Evolutionary conservation across 2,113 vertebrate genomes (phyloP).

Genomic region (Actinemys pallida): DNA sequence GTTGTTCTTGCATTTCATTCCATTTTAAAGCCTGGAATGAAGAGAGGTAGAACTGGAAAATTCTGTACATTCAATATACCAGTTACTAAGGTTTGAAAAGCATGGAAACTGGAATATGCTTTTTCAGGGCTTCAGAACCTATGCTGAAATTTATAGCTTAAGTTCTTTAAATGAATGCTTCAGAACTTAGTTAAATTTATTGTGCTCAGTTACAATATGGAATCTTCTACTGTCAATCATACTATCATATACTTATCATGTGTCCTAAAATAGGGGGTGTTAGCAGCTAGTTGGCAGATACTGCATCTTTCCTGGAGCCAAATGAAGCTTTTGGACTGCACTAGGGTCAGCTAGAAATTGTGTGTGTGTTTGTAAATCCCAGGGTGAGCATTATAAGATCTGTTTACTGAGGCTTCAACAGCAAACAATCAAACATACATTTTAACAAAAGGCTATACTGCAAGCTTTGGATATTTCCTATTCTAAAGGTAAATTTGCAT

Average conservation of each 20-base stretch:
- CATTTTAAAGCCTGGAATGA: rapidly evolving
- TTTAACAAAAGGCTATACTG: neutral
- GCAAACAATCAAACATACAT: neutral
- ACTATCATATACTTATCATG: neutral
- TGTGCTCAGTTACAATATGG: rapidly evolving
- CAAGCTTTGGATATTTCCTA: neutral
- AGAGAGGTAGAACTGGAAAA: neutral
- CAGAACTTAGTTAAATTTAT: neutral
- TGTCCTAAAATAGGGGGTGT: neutral
- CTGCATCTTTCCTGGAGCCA: neutral
- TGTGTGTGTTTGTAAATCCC: neutral
- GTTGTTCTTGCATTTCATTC: too few relatives aligned
- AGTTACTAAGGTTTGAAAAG: rapidly evolving
- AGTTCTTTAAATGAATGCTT: neutral
- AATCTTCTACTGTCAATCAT: neutral
- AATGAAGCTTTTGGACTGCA: neutral
- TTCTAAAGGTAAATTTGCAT: neutral
- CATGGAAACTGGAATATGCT: neutral
- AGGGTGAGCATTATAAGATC: neutral
- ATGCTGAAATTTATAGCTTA: neutral
- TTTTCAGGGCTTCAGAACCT: neutral
- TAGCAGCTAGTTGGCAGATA: neutral
- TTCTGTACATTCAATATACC: too few relatives aligned
- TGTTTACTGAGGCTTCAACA: neutral
- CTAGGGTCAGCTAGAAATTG: neutral